These are phyloP conservation scores for Acrossocheilus fasciatus DNA, from an alignment of 2,797 vertebrate species.

Conservation along the genomic window DNA sequence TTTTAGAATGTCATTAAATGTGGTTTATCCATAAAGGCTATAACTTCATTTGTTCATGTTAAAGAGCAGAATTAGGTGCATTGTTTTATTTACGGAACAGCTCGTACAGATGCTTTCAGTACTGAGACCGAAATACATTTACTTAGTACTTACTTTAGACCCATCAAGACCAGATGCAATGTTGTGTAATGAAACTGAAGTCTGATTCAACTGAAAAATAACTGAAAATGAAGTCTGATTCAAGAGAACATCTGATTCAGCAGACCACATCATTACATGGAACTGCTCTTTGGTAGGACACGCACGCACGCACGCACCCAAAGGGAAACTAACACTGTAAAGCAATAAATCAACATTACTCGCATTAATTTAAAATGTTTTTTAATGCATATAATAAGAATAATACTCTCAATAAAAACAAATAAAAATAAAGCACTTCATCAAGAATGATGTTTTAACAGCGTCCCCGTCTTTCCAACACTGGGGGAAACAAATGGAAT, in stretches of 20 bases:
- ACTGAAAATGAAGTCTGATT: too few relatives aligned
- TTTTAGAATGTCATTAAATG: not conserved
- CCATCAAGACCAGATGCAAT: not conserved
- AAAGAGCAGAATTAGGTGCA: not conserved
- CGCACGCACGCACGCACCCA: not conserved
- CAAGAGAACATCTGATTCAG: not conserved
- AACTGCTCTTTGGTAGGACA: not conserved
- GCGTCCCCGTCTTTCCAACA: constrained; percentile 7
- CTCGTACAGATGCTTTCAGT: too few relatives aligned
- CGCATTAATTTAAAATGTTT: not conserved
- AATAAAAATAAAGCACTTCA: constrained; percentile 38
- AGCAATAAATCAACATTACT: not conserved
- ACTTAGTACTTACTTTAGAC: not conserved
- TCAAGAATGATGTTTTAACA: constrained; percentile 15
- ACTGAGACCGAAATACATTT: not conserved
- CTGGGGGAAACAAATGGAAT: not conserved
- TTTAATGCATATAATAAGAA: constrained; percentile 32
- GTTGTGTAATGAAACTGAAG: not conserved
- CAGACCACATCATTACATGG: not conserved
- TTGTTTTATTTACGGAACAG: not conserved
- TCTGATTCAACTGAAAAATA: too few relatives aligned
- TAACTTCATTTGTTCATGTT: not conserved
- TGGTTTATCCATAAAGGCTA: not conserved
- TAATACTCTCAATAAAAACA: constrained; percentile 23
- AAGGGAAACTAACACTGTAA: not conserved